phyloP scores from a whole-genome alignment of 2,888 invertebrate genomes.

The Dolomedes plantarius region DNA sequence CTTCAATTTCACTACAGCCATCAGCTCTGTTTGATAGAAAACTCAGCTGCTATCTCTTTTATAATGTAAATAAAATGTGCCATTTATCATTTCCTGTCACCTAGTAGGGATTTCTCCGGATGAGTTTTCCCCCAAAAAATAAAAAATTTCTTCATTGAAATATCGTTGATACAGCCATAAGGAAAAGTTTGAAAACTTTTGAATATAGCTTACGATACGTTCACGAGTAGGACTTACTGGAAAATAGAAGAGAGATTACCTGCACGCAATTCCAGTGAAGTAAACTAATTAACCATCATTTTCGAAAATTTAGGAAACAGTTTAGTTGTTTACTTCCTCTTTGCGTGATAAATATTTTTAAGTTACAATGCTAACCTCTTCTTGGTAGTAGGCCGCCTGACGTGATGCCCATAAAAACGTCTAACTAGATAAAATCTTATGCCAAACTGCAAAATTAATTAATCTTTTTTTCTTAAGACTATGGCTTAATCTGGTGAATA shows the following conservation, averaged over 20 bases:
- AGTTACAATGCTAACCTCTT: not conserved
- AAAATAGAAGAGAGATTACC: not conserved
- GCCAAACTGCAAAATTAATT: too few species aligned
- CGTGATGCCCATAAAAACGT: not conserved
- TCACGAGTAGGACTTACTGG: not conserved
- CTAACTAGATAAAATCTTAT: too few species aligned
- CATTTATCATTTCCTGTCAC: conserved; percentile 10
- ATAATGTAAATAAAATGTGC: conserved; percentile 9
- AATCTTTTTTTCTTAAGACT: too few species aligned
- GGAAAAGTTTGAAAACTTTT: not conserved
- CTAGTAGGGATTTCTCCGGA: not conserved
- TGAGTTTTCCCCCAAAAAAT: not conserved
- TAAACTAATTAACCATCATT: not conserved
- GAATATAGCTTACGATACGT: not conserved
- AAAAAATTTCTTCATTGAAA: not conserved
- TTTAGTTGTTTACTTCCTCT: not conserved
- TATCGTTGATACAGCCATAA: not conserved
- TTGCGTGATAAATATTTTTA: not conserved
- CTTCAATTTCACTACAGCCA: not conserved
- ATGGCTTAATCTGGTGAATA: too few species aligned
- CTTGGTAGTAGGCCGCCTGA: not conserved
- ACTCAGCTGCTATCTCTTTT: not conserved
- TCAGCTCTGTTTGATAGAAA: not conserved
- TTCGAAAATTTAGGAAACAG: not conserved
- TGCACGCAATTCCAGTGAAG: not conserved